A percentile compares a stretch with the other conserved stretches of the same genome.
These are phyloP conservation scores for Macroglossus sobrinus DNA, from an alignment of 2,113 vertebrate species.

Conservation along the genomic window DNA sequence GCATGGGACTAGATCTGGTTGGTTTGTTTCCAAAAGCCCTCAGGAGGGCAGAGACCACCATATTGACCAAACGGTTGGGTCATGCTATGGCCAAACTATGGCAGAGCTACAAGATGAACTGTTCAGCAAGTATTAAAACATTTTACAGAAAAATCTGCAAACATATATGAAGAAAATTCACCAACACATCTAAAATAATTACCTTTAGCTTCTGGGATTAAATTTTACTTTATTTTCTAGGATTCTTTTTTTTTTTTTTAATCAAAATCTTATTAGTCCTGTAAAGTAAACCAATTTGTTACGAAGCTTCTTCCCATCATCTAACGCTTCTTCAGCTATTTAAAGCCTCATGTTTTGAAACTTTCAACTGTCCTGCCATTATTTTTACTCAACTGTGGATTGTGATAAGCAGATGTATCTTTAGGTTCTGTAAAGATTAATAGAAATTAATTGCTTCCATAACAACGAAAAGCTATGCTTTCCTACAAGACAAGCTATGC, in stretches of 20 bases:
- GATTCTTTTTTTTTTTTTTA: no score
- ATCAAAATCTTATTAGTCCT: not conserved
- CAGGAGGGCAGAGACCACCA: not conserved
- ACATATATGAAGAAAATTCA: not conserved
- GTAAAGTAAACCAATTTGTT: not conserved
- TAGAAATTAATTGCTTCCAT: not conserved
- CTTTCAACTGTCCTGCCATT: not conserved
- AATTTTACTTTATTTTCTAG: not conserved
- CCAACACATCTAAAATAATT: not conserved
- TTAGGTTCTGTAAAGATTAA: not conserved
- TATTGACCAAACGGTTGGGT: not conserved
- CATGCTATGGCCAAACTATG: not conserved
- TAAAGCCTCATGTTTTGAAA: not conserved
- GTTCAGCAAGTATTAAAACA: not conserved
- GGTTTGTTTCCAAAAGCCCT: not conserved
- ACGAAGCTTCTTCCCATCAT: not conserved
- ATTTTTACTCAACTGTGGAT: not conserved
- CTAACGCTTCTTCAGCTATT: not conserved
- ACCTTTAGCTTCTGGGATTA: not conserved
- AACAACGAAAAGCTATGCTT: not conserved
- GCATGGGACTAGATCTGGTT: not conserved
- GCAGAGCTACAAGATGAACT: no score
- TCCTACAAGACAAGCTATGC: not conserved
- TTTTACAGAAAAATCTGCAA: not conserved
- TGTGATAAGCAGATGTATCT: not conserved